These are phyloP conservation scores for Tachina fera DNA, from an alignment of 2,888 invertebrate species.

Conservation along the genomic window DNA sequence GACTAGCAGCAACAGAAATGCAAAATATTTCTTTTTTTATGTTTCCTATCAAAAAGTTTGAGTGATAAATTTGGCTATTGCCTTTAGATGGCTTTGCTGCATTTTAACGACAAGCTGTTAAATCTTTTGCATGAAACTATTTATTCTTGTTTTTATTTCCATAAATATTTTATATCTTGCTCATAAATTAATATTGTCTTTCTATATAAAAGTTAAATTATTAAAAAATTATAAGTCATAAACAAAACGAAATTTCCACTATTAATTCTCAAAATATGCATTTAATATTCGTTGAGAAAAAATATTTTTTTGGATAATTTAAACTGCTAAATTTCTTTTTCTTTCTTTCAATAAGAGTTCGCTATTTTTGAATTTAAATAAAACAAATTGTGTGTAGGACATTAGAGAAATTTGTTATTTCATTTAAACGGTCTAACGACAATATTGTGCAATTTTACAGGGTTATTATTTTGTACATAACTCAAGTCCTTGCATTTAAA, in stretches of 20 bases:
- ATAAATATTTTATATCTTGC: neutral
- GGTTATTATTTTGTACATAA: too few relatives aligned
- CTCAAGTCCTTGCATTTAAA: too few relatives aligned
- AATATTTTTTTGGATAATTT: neutral
- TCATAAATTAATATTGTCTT: neutral
- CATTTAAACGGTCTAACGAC: too few relatives aligned
- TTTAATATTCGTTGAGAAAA: neutral
- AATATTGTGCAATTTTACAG: too few relatives aligned
- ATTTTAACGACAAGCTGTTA: conserved; percentile 19
- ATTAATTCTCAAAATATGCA: neutral
- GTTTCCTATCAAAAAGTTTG: neutral
- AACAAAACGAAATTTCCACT: neutral
- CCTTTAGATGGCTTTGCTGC: neutral
- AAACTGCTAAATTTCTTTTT: neutral
- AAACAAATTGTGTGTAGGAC: too few relatives aligned
- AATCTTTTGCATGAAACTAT: conserved; percentile 5
- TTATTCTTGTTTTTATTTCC: neutral
- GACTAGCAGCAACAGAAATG: neutral
- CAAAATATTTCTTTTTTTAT: conserved; percentile 8
- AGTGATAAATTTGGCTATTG: conserved; percentile 3
- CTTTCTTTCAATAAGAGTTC: too few relatives aligned
- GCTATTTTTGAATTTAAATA: too few relatives aligned
- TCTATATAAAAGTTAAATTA: conserved; percentile 15
- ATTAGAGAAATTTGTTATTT: too few relatives aligned
- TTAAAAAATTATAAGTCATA: conserved; percentile 3